These are phyloP conservation scores for Acanthopleura granulata DNA, from an alignment of 2,888 invertebrate species.

Conservation along the genomic window DNA sequence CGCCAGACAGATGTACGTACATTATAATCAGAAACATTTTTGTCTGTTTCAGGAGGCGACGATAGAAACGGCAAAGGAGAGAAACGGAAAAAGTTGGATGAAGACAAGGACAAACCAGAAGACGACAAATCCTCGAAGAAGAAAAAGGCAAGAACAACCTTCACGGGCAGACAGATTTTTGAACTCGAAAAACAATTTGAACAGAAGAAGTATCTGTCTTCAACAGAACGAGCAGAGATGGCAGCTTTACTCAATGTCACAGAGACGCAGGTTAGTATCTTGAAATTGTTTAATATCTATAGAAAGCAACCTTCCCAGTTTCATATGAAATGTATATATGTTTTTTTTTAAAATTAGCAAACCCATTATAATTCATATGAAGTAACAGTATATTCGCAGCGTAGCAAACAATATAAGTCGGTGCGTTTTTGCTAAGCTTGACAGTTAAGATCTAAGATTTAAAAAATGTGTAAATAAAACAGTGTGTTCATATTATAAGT, in stretches of 20 bases:
- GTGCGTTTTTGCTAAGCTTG: too few relatives aligned
- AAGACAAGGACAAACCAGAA: constrained; percentile 26
- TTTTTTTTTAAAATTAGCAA: too few relatives aligned
- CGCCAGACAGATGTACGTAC: too few relatives aligned
- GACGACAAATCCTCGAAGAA: constrained; percentile 59
- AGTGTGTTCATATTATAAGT: too few relatives aligned
- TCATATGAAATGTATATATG: too few relatives aligned
- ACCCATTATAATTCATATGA: too few relatives aligned
- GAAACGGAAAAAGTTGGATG: constrained; percentile 31
- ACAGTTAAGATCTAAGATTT: too few relatives aligned
- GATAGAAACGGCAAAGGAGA: constrained; percentile 3
- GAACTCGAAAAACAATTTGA: constrained; percentile 97
- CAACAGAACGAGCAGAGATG: constrained; percentile 94
- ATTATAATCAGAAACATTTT: neutral
- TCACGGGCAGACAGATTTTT: constrained; percentile 95
- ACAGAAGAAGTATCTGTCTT: constrained; percentile 94
- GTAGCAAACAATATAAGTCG: too few relatives aligned
- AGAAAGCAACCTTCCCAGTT: too few relatives aligned
- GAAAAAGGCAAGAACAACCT: constrained; percentile 90
- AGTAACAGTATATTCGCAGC: too few relatives aligned
- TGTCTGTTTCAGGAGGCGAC: neutral
- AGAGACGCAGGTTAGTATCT: constrained; percentile 86
- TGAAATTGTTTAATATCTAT: constrained; percentile 26
- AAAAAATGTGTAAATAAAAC: too few relatives aligned
- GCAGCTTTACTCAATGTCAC: constrained; percentile 93